phyloP scores from a whole-genome alignment of 2,113 vertebrate genomes.

The Empidonax alnorum region DNA sequence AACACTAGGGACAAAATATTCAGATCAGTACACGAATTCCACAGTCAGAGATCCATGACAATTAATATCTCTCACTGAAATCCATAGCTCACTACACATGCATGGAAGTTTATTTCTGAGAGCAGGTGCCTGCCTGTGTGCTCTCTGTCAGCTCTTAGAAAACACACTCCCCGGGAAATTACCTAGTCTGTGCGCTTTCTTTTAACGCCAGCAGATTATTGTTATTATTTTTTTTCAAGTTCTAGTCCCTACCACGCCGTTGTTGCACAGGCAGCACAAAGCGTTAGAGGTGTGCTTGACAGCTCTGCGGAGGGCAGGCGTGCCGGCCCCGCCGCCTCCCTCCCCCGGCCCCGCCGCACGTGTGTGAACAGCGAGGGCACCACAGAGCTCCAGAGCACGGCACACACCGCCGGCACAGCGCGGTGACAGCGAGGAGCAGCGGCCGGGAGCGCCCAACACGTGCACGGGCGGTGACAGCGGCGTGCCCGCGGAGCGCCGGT shows the following conservation, averaged over 20 bases:
- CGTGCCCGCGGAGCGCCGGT: not conserved
- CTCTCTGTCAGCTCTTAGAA: not conserved
- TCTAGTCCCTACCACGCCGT: not conserved
- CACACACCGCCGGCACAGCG: not conserved
- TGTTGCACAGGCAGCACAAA: not conserved
- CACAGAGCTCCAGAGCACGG: not conserved
- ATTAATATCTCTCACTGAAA: not conserved
- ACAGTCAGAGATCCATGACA: not conserved
- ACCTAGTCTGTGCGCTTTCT: accelerated
- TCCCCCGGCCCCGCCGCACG: not conserved
- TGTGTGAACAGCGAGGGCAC: not conserved
- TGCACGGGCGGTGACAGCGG: not conserved
- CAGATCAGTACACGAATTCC: not conserved
- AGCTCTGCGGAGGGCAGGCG: not conserved
- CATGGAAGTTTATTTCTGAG: not conserved
- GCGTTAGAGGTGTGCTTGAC: not conserved
- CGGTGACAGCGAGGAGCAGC: not conserved
- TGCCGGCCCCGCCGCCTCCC: not conserved
- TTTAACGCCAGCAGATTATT: not conserved
- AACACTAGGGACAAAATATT: not conserved
- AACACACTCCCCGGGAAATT: not conserved
- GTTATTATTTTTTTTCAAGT: not conserved
- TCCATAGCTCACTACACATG: accelerated
- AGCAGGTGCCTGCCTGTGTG: accelerated
- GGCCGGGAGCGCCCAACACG: not conserved